Base-by-base conservation (phyloP, 2,113 vertebrate genomes). In the Donacobius atricapilla region DNA sequence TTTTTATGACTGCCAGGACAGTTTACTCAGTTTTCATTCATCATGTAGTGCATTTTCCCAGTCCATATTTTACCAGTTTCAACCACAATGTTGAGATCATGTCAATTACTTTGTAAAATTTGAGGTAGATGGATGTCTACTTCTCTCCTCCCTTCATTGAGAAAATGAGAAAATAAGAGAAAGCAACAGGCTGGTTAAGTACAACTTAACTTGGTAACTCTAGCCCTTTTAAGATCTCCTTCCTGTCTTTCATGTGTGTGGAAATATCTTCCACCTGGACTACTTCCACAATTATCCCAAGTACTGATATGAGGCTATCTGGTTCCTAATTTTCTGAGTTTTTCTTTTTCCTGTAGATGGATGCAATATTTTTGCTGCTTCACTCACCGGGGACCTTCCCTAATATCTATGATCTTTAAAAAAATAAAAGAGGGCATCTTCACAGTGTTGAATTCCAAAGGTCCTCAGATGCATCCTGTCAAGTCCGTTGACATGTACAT, bases 401-500 rank as follows among this genome's bases (percentile, higher is more conserved):
- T 51, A 21, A 33, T 69, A 11, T 68, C 28, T 73, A 4, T n/a
- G 10, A 42, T 42, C 11, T 65, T 76, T 35, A 18, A n/a, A 89
- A 73, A 63, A 37, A 53, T 33, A 8, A 42, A 81, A 25, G 6
- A 64, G 14, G 56, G 31, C 23, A 50, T 4, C 11, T 64, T 47
- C 23, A 8, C 7, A 47, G 13, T 30, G 13, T n/a, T 65, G 11
- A 31, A 23, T 37, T 65, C 10, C 18, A 70, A 6, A 35, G 39
- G 5, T 76, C 8, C 16, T 71, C 40, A 42, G n/a, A 64, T 40
- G 21, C 42, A 73, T 69, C 37, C 37, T 4, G 3, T 44, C 24
- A 39, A 31, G 7, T 68, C 9, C 1, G 1, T 45, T 69, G 22
- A 45, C 1, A 2, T 16, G 8, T 27, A 44, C 3, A 19, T 28